Conservation (phyloP, 2,113 vertebrate species). For the Pycnonotus jocosus region DNA sequence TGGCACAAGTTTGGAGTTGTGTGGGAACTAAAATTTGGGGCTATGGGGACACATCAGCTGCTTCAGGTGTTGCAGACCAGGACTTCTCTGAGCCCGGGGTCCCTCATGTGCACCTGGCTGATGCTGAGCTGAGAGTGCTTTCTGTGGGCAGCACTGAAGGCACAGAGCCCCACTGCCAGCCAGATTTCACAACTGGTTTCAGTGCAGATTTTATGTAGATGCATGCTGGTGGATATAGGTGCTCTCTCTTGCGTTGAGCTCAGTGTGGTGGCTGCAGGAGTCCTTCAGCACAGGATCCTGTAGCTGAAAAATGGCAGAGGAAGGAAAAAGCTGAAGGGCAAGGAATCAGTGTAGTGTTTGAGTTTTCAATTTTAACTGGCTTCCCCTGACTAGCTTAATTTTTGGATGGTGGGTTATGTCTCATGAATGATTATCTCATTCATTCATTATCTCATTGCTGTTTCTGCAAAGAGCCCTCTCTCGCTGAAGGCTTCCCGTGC, state of each 20-base stretch:
- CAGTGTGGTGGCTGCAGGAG: not conserved
- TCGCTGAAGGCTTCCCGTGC: not conserved
- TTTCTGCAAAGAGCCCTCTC: not conserved
- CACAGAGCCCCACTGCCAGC: rapidly evolving
- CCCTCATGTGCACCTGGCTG: not conserved
- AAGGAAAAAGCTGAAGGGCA: not conserved
- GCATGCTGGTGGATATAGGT: rapidly evolving
- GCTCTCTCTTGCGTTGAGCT: not conserved
- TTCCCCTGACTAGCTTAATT: not conserved
- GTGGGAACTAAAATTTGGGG: not conserved
- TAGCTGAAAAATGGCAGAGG: not conserved
- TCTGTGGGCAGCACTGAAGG: not conserved
- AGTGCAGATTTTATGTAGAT: not conserved
- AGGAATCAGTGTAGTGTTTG: not conserved
- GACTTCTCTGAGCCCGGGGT: not conserved
- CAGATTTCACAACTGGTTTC: not conserved
- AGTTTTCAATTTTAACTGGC: not conserved
- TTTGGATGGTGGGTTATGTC: not conserved
- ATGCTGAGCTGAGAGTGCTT: not conserved
- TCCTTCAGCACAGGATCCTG: not conserved
- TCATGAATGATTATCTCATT: not conserved
- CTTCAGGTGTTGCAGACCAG: not conserved
- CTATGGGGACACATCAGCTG: not conserved
- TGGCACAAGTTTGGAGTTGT: not conserved
- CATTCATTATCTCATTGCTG: not conserved